Base-by-base conservation (phyloP, 2,113 vertebrate genomes). In the Dasyornis broadbenti region DNA sequence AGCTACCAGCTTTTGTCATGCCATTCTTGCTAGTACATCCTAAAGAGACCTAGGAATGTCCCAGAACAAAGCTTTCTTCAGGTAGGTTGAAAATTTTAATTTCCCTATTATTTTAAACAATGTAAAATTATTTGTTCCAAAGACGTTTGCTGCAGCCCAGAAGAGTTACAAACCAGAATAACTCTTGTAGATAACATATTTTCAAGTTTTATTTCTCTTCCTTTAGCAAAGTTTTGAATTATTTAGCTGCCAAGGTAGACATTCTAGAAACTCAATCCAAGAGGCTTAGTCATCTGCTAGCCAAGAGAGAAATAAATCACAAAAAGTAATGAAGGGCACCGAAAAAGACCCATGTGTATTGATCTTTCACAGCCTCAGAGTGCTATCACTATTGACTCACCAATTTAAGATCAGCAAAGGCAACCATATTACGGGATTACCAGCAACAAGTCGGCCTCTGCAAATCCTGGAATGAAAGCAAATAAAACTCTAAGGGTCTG, bases 291-390 rank as follows among this genome's bases (percentile, higher is more conserved):
- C 35, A 50, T 54, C 54, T 53, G 59, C 45, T 72, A 49, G 59
- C 68, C 80, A 60, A 68, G 78, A 89, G 81, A 92, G 31, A 94
- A 94, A 95, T 83, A 95, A 91, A 94, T 89, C 71, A 94, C 47
- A 85, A 68, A 60, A 91, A 90, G 31, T 81, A 86, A 89, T 45
- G 71, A 90, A 86, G 19, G 65, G 11, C 37, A 72, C 20, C 13
- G 23, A 57, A 79, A 79, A 92, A 94, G 70, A 26, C 53, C 21
- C 76, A 50, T 1, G 2, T 45, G 21, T 69, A 91, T 90, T 70
- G 86, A 95, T 94, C 69, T 84, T 90, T 73, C 71, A 52, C 16
- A 68, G 75, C 63, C 72, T 94, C 47, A 86, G 60, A 90, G 19
- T 37, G 33, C 37, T 82, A 85, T 84, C 84, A 54, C 44, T 63